Base-by-base conservation (phyloP, 2,797 vertebrate genomes). In the Fringilla coelebs region DNA sequence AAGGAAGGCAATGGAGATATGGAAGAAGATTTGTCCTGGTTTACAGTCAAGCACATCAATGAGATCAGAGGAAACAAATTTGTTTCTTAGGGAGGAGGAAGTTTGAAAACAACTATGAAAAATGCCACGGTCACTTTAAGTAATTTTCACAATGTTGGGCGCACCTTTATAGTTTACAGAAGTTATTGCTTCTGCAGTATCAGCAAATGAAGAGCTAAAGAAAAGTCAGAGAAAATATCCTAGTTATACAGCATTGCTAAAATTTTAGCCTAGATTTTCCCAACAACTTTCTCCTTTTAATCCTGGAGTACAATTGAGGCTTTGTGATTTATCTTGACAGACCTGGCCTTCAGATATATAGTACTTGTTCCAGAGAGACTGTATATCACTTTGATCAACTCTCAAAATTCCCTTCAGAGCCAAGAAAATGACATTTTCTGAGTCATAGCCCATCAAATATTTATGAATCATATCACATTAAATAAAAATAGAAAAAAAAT, bases 341-440 rank as follows among this genome's bases (percentile, higher is more conserved):
- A 70, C 7, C 31, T 74, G 81, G 57, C 49, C 34, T 82, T 83
- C 41, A 83, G 25, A 85, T 63, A 61, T 10, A 29, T 2, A 71
- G 41, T 46, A 74, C 34, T 90, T 92, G 61, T 49, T 94, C 84
- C 88, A 58, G 22, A 54, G 52, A 71, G 57, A 73, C 45, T 36
- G 9, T 49, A 57, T 91, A 86, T 90, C 45, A 88, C 74, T 79
- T 86, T 76, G 57, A 74, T 82, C 52, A 93, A 71, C 86, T 58
- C 38, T 58, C 15, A 55, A 22, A 93, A 46, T 60, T 75, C 6
- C 5, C 24, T 29, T 21, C 22, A 87, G 38, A 87, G 90, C 75
- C 95, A 95, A 94, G 85, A 94, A 94, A 93, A 76, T 80, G 19
- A 73, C 81, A 79, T 81, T 73, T 63, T 38, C 60, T 79, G 67